Base-by-base conservation (phyloP, 2,797 vertebrate genomes). In the Jordanella pulchra region DNA sequence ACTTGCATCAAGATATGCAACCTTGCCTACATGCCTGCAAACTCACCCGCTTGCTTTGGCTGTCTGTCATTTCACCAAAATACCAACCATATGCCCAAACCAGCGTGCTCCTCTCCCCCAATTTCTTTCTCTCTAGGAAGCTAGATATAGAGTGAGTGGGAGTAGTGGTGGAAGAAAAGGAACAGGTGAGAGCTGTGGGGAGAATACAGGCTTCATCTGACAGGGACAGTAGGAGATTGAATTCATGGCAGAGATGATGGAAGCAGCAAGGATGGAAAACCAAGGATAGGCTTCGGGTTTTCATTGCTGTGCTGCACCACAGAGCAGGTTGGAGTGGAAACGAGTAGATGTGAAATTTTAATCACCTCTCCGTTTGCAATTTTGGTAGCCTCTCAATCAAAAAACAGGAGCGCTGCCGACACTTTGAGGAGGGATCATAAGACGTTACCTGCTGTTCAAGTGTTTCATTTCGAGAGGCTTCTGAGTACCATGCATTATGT, bases 261-360 rank as follows among this genome's bases (percentile, higher is more conserved):
- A 39, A 23, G 66, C 54, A 54, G 67, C 0, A 18, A 48, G 45
- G 45, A 65, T 68, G 63, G 42, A 44, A 72, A 66, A 73, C 55
- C 1, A 68, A 81, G 68, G 68, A 81, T 73, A 76, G 23, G 67
- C 81, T 84, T 81, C 75, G 73, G 69, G 27, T 67, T 47, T 79
- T 63, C 72, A 87, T 90, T 86, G 83, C 83, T 87, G 88, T 87
- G 86, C 90, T 39, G 4, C 72, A 71, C 86, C 89, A 88, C 76
- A 44, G 80, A 1, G 81, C 79, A 67, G 65, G 76, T 80, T 84
- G 80, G 63, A 86, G 86, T 84, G 79, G 82, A 86, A 54, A 78
- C 82, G 84, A 82, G 89, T 84, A 86, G 79, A 85, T 78, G 84
- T 88, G 88, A 88, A 89, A 91, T 89, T 91, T 86, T 90, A 89